Conservation (phyloP, 2,113 vertebrate species). For the Cinclus cinclus region DNA sequence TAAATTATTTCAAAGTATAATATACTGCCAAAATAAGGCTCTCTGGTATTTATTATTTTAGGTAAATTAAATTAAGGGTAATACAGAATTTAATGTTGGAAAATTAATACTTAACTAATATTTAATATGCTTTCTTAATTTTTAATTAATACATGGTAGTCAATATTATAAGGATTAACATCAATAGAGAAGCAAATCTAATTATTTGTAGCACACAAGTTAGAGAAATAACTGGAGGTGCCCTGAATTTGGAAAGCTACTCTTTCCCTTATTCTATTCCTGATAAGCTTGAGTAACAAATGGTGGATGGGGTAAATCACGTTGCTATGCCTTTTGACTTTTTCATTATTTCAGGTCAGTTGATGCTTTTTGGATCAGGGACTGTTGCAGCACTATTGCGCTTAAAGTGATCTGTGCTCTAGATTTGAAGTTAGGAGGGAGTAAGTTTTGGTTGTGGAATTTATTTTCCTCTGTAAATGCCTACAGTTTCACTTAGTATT, state of each 20-base stretch:
- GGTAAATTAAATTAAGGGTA: constrained; percentile 63
- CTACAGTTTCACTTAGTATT: not conserved
- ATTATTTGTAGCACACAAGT: not conserved
- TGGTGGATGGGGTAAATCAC: fast-evolving
- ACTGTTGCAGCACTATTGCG: not conserved
- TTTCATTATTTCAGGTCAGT: not conserved
- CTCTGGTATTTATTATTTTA: constrained; percentile 36
- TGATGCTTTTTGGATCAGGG: not conserved
- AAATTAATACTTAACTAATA: constrained; percentile 44
- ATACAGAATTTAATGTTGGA: constrained; percentile 50
- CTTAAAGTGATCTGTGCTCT: not conserved
- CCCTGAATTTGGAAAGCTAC: not conserved
- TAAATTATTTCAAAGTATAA: constrained; percentile 44
- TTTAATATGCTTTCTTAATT: constrained; percentile 50
- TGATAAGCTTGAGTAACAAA: not conserved
- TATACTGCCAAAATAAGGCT: constrained; percentile 51
- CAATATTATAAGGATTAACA: constrained; percentile 54
- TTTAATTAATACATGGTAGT: constrained; percentile 24
- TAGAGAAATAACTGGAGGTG: constrained; percentile 8
- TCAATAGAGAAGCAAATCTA: constrained; percentile 17
- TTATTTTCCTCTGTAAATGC: not conserved
- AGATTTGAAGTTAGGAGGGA: not conserved
- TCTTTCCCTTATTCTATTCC: not conserved
- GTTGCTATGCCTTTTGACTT: not conserved
- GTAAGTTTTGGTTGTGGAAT: not conserved